These are phyloP conservation scores for Neolamprologus multifasciatus DNA, from an alignment of 2,797 vertebrate genomes.

Conservation along the genomic window DNA sequence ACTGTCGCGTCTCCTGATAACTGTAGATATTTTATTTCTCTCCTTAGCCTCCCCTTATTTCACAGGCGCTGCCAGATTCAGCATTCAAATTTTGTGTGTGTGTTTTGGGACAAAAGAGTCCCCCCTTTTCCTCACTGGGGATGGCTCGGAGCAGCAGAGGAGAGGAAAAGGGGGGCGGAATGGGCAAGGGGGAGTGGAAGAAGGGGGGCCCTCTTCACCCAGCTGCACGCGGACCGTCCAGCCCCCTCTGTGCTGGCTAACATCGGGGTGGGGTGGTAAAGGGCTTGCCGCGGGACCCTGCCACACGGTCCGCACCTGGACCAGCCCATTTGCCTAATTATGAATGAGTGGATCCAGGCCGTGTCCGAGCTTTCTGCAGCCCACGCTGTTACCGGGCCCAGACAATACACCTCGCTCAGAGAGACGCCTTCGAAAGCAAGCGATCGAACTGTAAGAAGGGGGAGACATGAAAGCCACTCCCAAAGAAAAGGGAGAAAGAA, in stretches of 20 bases:
- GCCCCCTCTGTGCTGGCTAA: conserved; percentile 39
- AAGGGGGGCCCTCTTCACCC: conserved; percentile 56
- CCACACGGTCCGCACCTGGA: conserved; percentile 75
- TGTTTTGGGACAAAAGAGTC: conserved; percentile 72
- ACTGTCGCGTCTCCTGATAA: background rate
- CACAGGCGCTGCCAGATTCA: conserved; percentile 36
- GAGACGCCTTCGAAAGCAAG: conserved; percentile 47
- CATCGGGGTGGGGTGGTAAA: conserved; percentile 32
- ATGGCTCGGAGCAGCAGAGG: conserved; percentile 46
- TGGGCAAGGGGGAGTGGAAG: conserved; percentile 15
- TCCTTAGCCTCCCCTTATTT: conserved; percentile 15
- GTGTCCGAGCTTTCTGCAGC: conserved; percentile 55
- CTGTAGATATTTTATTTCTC: conserved; percentile 8
- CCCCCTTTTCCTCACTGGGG: conserved; percentile 57
- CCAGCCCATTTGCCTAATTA: conserved; percentile 75
- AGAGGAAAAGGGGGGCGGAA: conserved; percentile 23
- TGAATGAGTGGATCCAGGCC: conserved; percentile 65
- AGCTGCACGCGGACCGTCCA: conserved; percentile 68
- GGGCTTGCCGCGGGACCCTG: conserved; percentile 36
- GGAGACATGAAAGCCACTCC: conserved; percentile 51
- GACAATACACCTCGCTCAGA: conserved; percentile 63
- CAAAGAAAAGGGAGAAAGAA: conserved; percentile 47
- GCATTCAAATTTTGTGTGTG: conserved; percentile 43
- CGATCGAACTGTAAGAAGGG: conserved; percentile 50
- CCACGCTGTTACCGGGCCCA: conserved; percentile 54